Percentiles rank a stretch among this genome's conserved stretches.
These are phyloP conservation scores for Triplophysa dalaica DNA, from an alignment of 2,113 vertebrate species.

Conservation along the genomic window DNA sequence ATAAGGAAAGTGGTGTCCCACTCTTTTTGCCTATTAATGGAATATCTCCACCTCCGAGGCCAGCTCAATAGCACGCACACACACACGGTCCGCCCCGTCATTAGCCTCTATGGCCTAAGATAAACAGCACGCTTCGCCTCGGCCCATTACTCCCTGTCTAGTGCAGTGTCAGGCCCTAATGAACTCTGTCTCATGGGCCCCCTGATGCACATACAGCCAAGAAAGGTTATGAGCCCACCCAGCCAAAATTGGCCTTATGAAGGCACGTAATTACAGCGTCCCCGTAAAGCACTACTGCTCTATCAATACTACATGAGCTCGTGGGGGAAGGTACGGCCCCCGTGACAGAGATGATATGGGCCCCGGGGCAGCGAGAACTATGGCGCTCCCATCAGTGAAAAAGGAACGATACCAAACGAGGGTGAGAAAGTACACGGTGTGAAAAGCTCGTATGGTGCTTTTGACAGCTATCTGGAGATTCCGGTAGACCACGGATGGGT, in stretches of 20 bases:
- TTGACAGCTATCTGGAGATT: conserved; percentile 21
- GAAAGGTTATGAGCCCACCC: conserved; percentile 34
- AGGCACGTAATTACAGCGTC: conserved; percentile 50
- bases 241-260: conserved; percentile 56
- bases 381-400: background rate
- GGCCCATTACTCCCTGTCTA: conserved; percentile 74
- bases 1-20: conserved; percentile 53
- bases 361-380: background rate
- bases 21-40: conserved; percentile 47
- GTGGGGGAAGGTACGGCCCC: conserved; percentile 32
- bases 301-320: conserved; percentile 55
- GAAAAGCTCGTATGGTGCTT: background rate
- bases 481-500: background rate
- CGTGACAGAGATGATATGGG: conserved; percentile 36
- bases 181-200: conserved; percentile 48
- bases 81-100: conserved; percentile 62
- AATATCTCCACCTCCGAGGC: conserved; percentile 33
- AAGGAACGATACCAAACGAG: conserved; percentile 3
- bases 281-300: conserved; percentile 49
- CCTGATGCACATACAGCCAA: conserved; percentile 39
- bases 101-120: conserved; percentile 65
- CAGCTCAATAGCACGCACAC: conserved; percentile 49
- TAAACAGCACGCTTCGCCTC: conserved; percentile 49
- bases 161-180: conserved; percentile 52
- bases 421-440: background rate